phyloP scores from a whole-genome alignment of 2,888 invertebrate species.

The Drepanosiphum platanoidis region DNA sequence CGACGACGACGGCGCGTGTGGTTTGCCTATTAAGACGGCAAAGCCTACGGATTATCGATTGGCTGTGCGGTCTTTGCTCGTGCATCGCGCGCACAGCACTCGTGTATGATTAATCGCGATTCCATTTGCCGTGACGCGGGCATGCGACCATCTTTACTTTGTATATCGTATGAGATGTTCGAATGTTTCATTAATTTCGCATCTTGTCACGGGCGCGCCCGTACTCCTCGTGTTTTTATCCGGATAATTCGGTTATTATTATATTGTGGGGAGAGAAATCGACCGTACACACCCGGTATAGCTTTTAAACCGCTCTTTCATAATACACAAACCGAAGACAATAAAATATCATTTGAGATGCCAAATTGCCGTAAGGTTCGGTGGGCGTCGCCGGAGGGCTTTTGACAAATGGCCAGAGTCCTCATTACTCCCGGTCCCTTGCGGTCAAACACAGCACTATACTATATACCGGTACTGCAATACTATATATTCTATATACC shows the following conservation, averaged over 20 bases:
- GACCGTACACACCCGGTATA: no score
- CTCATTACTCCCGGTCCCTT: conserved; percentile 46
- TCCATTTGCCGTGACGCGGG: not conserved
- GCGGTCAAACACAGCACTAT: conserved; percentile 31
- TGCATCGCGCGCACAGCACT: not conserved
- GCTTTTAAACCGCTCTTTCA: conserved; percentile 17
- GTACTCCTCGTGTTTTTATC: no score
- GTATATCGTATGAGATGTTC: not conserved
- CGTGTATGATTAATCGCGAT: not conserved
- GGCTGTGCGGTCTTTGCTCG: not conserved
- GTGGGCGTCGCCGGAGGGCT: conserved; percentile 29
- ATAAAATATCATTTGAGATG: conserved; percentile 51
- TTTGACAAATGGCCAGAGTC: conserved; percentile 49
- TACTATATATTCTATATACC: conserved; percentile 1
- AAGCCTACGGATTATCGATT: not conserved
- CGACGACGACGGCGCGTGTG: not conserved
- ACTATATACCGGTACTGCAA: not conserved
- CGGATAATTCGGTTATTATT: no score
- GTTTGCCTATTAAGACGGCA: not conserved
- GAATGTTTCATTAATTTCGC: conserved; percentile 9
- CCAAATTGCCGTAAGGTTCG: conserved; percentile 47
- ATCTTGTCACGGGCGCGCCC: not conserved
- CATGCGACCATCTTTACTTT: not conserved
- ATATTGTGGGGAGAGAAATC: no score
- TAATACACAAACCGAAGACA: conserved; percentile 21